These are phyloP conservation scores for Morphnarchus princeps DNA, from an alignment of 2,113 vertebrate genomes.

Conservation along the genomic window DNA sequence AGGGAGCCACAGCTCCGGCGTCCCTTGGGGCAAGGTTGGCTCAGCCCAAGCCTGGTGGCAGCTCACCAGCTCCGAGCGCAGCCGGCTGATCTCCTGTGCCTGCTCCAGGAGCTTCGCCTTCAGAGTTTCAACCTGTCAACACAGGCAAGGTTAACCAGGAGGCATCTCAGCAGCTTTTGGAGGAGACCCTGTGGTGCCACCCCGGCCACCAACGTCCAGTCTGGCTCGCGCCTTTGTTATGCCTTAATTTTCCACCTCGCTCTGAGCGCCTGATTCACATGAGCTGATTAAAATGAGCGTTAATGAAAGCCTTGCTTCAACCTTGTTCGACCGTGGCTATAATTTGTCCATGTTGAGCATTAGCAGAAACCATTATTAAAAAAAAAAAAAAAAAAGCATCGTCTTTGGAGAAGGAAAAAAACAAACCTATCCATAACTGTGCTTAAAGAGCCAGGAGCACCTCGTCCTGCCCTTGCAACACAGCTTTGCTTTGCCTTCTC, in stretches of 20 bases:
- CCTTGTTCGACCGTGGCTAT: background rate
- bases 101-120: conserved; percentile 85
- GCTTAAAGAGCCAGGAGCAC: background rate
- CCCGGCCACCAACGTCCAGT: background rate
- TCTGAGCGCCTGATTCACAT: background rate
- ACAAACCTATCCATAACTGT: background rate
- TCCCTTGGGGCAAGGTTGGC: background rate
- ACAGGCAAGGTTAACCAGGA: background rate
- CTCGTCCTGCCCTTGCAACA: background rate
- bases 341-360: background rate
- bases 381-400: background rate
- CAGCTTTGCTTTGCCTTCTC: background rate
- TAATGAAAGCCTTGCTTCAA: conserved; percentile 44
- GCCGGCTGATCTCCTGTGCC: conserved; percentile 84
- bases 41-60: background rate
- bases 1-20: rapidly evolving
- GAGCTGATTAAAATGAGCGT: background rate
- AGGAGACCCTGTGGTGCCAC: background rate
- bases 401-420: background rate
- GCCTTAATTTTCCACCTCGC: background rate
- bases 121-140: conserved; percentile 82
- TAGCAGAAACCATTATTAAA: conserved; percentile 24
- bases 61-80: conserved; percentile 86
- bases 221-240: background rate
- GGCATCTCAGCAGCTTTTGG: background rate